Evolutionary conservation across 2,113 vertebrate species (phyloP).

Genomic region (Polypterus bichir): DNA sequence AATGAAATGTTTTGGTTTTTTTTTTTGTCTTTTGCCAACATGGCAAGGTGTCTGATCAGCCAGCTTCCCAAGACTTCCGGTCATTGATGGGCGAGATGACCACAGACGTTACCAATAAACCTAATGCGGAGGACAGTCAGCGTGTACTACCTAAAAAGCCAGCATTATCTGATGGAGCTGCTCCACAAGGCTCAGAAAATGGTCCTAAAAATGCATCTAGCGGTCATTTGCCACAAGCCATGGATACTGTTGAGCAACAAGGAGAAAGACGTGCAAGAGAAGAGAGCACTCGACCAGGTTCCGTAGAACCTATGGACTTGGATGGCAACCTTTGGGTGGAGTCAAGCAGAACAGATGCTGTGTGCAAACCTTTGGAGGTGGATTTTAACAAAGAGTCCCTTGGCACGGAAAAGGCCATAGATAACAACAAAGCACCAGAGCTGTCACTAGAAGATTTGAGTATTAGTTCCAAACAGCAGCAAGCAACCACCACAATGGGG

Average conservation of each 20-base stretch:
- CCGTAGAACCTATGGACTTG: conserved; percentile 76
- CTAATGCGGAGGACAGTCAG: conserved; percentile 67
- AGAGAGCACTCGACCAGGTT: conserved; percentile 38
- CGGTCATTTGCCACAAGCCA: conserved; percentile 34
- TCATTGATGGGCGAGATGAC: conserved; percentile 74
- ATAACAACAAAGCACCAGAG: conserved; percentile 60
- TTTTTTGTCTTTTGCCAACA: not conserved
- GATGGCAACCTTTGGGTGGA: conserved; percentile 44
- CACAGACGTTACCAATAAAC: conserved; percentile 66
- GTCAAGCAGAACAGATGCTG: conserved; percentile 35
- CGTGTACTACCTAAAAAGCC: conserved; percentile 62
- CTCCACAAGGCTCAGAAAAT: conserved; percentile 34
- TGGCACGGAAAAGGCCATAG: conserved; percentile 45
- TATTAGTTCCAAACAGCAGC: conserved; percentile 67
- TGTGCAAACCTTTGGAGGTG: conserved; percentile 20
- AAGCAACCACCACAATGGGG: conserved; percentile 26
- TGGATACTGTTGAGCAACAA: conserved; percentile 41
- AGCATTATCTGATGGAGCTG: conserved; percentile 47
- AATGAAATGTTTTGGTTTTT: conserved; percentile 3
- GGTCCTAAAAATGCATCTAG: conserved; percentile 45
- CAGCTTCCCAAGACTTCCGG: conserved; percentile 35
- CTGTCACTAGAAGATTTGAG: conserved; percentile 89
- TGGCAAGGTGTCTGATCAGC: conserved; percentile 44
- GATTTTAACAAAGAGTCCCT: conserved; percentile 28
- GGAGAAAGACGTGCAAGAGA: conserved; percentile 27